phyloP scores from a whole-genome alignment of 2,113 vertebrate genomes.

The Epinephelus cyanopodus region DNA sequence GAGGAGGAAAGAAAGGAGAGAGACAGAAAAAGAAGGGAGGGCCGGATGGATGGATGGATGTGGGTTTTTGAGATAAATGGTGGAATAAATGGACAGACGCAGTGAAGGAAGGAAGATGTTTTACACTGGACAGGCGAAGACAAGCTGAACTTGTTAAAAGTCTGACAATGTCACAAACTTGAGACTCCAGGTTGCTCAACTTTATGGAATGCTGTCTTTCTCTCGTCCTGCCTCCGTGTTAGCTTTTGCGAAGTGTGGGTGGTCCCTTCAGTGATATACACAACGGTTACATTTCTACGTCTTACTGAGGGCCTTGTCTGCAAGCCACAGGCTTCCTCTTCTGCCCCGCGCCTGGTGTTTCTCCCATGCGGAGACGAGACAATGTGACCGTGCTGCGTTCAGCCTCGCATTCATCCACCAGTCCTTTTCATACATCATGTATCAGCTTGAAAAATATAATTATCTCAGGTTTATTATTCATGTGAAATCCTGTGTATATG shows the following conservation, averaged over 20 bases:
- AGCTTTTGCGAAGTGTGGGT: conserved; percentile 75
- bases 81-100: conserved; percentile 38
- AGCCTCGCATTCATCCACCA: neutral
- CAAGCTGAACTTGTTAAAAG: conserved; percentile 39
- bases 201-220: conserved; percentile 54
- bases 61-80: conserved; percentile 23
- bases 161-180: conserved; percentile 52
- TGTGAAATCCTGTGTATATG: neutral
- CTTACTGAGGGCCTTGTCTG: conserved; percentile 55
- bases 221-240: conserved; percentile 48
- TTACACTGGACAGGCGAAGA: conserved; percentile 27
- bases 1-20: conserved; percentile 10
- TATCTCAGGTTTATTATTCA: conserved; percentile 34
- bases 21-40: conserved; percentile 9
- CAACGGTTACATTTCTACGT: conserved; percentile 61
- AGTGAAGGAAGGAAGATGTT: conserved; percentile 17
- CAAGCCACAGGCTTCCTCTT: conserved; percentile 50
- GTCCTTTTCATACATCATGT: neutral
- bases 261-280: conserved; percentile 72
- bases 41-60: conserved; percentile 26
- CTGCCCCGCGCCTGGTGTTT: conserved; percentile 22
- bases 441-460: conserved; percentile 21
- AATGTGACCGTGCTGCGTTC: conserved; percentile 9
- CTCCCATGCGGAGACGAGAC: conserved; percentile 59
- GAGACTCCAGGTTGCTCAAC: conserved; percentile 51